A percentile compares a stretch with the other conserved stretches of the same genome.
These are phyloP conservation scores for Steatornis caripensis DNA, from an alignment of 2,113 vertebrate genomes.

Conservation along the genomic window DNA sequence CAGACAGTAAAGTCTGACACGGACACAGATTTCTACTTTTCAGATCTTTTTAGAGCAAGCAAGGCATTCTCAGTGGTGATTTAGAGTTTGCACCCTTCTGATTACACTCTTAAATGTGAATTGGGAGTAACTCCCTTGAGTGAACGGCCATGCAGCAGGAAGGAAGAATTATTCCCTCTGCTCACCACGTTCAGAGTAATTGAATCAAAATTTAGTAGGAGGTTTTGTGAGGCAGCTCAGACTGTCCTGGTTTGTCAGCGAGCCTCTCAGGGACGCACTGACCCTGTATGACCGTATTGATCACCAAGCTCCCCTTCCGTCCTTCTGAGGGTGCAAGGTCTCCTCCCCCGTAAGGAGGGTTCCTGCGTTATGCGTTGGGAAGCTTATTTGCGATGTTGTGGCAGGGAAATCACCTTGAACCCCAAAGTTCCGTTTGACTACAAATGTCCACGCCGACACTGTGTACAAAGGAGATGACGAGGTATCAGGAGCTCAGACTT, in stretches of 20 bases:
- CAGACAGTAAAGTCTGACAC: not conserved
- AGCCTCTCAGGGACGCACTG: not conserved
- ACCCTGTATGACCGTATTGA: not conserved
- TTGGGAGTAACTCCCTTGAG: not conserved
- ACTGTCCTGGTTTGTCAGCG: fast-evolving
- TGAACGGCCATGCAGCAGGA: not conserved
- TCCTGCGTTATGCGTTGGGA: fast-evolving
- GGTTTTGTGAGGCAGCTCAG: not conserved
- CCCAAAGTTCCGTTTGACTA: not conserved
- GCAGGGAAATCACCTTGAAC: not conserved
- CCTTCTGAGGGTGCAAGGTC: not conserved
- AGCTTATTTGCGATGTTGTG: not conserved
- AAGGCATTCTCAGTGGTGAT: not conserved
- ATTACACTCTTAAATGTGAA: not conserved
- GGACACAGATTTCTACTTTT: not conserved
- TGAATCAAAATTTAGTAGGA: not conserved
- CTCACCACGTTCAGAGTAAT: not conserved
- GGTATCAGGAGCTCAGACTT: not conserved
- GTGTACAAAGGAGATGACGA: not conserved
- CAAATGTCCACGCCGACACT: not conserved
- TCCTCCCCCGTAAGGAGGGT: not conserved
- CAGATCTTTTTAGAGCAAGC: not conserved
- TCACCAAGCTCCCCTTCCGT: not conserved
- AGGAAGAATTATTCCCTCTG: not conserved
- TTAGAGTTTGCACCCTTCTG: not conserved